These are phyloP conservation scores for Kryphioiulus occultus DNA, from an alignment of 2,888 invertebrate genomes.

Conservation along the genomic window DNA sequence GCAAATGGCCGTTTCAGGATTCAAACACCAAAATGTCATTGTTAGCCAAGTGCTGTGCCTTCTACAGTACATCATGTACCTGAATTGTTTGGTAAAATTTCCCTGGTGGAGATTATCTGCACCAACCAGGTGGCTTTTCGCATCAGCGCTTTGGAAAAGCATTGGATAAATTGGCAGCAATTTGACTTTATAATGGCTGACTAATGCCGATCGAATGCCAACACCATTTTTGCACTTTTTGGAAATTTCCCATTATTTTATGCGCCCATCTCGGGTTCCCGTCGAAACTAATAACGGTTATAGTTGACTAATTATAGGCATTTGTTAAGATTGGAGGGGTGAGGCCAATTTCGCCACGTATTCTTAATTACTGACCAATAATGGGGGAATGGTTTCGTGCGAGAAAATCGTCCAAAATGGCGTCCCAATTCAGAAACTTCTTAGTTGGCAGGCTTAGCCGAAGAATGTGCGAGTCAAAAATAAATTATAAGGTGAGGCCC, in stretches of 20 bases:
- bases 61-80: background rate
- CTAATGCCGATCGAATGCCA: background rate
- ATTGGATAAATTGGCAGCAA: background rate
- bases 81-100: background rate
- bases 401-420: background rate
- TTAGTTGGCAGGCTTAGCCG: background rate
- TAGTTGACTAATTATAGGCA: background rate
- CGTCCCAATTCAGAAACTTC: background rate
- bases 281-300: background rate
- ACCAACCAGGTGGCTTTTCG: slow-evolving; percentile 1
- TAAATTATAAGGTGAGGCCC: slow-evolving; percentile 28
- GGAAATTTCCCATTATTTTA: background rate
- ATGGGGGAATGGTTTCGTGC: background rate
- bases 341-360: background rate
- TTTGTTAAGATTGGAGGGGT: slow-evolving; percentile 12
- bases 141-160: background rate
- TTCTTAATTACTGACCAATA: background rate
- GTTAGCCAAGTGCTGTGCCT: background rate
- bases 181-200: background rate
- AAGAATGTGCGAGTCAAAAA: slow-evolving; percentile 30
- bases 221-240: background rate
- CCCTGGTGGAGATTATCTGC: background rate
- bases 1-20: background rate
- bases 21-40: background rate
- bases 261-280: background rate